Base-by-base conservation (phyloP, 2,797 vertebrate genomes). In the Miichthys miiuy region DNA sequence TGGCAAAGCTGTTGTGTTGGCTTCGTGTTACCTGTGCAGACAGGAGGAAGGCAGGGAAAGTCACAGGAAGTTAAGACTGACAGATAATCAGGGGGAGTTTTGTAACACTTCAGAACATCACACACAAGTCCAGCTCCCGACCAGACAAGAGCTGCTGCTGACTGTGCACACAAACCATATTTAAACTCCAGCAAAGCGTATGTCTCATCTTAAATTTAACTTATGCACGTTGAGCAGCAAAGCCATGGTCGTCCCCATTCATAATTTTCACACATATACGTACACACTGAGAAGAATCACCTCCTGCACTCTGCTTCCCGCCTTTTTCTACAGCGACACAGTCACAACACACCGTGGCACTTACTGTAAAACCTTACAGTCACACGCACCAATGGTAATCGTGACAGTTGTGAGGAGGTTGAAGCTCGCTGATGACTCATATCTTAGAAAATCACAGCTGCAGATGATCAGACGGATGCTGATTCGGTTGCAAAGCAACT, bases 381-480 rank as follows among this genome's bases (percentile, higher is more conserved):
- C 51, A 21, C 62, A 64, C 63, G 66, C 42, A 68, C 58, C 62
- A 21, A 65, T 42, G 75, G 66, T 78, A 60, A 88, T 34, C 61
- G 70, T 77, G 84, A 75, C 57, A 38, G 34, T 38, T 38, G 8
- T 38, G 34, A 38, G 34, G 34, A 38, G 34, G 75, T 64, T 73
- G 51, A 61, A 63, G 76, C 61, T 64, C 54, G 54, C 83, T 75
- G 50, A 81, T 92, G 92, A 93, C 85, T 92, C 90, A 93, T 81
- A 87, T 91, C 82, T 88, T 77, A 79, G 82, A 88, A 38, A 87
- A 90, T 86, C 82, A 89, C 89, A 91, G 88, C 87, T 93, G 89
- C 87, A 86, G 90, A 89, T 83, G 80, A 89, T 88, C 85, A 79
- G 83, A 79, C 62, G 70, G 84, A 92, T 84, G 81, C 77, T 61